These are phyloP conservation scores for Lichenostomus cassidix DNA, from an alignment of 2,113 vertebrate genomes.

Conservation along the genomic window DNA sequence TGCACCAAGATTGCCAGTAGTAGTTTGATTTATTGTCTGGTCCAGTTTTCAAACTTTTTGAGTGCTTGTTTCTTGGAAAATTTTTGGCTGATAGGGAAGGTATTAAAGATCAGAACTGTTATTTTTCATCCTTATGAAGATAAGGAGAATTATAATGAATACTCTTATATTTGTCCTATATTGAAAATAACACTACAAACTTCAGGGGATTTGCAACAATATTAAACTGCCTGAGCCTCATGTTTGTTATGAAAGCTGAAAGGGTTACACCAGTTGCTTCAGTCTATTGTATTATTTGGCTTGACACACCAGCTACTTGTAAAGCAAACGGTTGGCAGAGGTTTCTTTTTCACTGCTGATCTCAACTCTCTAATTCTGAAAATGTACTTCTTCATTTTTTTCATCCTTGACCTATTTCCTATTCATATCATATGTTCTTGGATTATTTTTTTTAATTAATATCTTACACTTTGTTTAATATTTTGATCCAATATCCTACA, in stretches of 20 bases:
- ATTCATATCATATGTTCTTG: neutral
- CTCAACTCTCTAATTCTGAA: neutral
- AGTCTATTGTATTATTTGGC: neutral
- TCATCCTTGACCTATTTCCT: neutral
- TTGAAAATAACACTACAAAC: neutral
- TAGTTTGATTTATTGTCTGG: neutral
- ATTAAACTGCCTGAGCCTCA: neutral
- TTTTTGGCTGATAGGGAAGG: neutral
- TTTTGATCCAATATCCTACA: neutral
- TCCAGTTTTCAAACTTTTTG: neutral
- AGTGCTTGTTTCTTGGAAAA: neutral
- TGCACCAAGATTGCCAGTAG: neutral
- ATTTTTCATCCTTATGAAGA: neutral
- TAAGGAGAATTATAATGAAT: neutral
- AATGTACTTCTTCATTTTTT: neutral
- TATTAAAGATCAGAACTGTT: neutral
- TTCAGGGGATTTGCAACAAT: neutral
- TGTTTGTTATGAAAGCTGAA: neutral
- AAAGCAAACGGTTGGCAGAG: neutral
- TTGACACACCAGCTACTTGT: neutral
- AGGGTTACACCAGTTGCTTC: neutral
- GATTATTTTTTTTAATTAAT: neutral
- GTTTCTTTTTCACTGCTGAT: neutral
- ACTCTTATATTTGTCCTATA: neutral
- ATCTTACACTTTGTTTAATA: neutral